A percentile compares a stretch with the other conserved stretches of the same genome.
phyloP scores from a whole-genome alignment of 2,888 invertebrate species.

The Stenoptilia bipunctidactyla region DNA sequence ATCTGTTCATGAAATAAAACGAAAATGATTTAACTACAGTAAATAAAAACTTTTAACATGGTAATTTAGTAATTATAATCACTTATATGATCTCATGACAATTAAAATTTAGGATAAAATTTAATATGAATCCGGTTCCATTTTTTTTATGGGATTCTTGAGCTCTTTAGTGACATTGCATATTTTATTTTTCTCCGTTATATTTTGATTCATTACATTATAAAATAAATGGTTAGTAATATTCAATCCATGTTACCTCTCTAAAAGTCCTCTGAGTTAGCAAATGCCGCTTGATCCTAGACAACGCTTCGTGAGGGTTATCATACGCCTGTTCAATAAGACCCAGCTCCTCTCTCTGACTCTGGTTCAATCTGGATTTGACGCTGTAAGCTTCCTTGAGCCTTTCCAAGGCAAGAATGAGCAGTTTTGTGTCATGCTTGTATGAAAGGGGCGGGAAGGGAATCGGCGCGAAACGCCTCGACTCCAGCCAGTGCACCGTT shows the following conservation, averaged over 20 bases:
- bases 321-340: constrained; percentile 99
- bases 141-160: no score
- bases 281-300: constrained; percentile 98
- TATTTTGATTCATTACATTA: no score
- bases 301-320: constrained; percentile 99
- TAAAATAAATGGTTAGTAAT: no score
- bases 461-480: constrained; percentile 97
- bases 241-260: constrained; percentile 74
- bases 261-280: constrained; percentile 98
- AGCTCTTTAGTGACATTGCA: no score
- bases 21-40: no score
- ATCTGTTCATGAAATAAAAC: no score
- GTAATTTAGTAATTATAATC: no score
- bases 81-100: no score
- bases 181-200: no score
- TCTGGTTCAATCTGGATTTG: constrained; percentile 96
- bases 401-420: constrained; percentile 96
- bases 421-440: constrained; percentile 98
- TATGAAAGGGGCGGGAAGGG: constrained; percentile 99
- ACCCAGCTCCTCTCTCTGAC: constrained; percentile 97
- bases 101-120: no score
- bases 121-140: no score
- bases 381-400: constrained; percentile 98
- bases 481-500: constrained; percentile 99
- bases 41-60: no score